Evolutionary conservation across 2,888 invertebrate species (phyloP).

Genomic region (Lypha dubia): DNA sequence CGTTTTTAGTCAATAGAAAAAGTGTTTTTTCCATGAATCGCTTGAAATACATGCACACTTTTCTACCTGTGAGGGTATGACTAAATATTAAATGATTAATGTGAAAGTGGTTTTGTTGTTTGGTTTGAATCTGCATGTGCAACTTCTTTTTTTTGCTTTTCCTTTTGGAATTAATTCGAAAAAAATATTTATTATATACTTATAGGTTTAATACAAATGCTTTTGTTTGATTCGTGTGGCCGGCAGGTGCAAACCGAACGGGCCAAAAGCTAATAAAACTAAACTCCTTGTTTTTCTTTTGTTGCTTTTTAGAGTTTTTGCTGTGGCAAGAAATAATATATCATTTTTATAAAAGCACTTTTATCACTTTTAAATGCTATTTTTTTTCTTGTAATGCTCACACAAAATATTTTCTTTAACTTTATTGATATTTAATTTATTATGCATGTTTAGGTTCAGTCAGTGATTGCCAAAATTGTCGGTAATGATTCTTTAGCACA

Average conservation of each 20-base stretch:
- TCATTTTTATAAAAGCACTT: constrained; percentile 58
- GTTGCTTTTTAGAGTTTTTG: neutral
- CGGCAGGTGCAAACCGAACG: constrained; percentile 64
- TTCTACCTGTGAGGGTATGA: constrained; percentile 29
- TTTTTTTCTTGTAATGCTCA: neutral
- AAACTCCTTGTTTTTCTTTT: neutral
- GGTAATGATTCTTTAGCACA: neutral
- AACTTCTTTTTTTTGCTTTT: constrained; percentile 12
- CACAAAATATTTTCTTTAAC: constrained; percentile 29
- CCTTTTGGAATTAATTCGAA: constrained; percentile 37
- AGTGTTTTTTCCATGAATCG: constrained; percentile 3
- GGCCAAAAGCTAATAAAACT: constrained; percentile 12
- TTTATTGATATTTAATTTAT: constrained; percentile 45
- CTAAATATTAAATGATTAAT: constrained; percentile 32
- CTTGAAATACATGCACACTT: neutral
- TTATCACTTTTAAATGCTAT: constrained; percentile 53
- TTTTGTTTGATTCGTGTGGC: constrained; percentile 36
- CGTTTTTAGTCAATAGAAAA: constrained; percentile 4
- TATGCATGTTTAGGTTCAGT: constrained; percentile 33
- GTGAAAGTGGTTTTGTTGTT: constrained; percentile 41
- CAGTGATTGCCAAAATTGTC: neutral
- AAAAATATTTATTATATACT: constrained; percentile 15
- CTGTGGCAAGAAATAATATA: constrained; percentile 25
- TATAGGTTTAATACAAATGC: constrained; percentile 32
- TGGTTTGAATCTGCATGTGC: constrained; percentile 11